These are phyloP conservation scores for Drosophila percnosoma DNA, from an alignment of 2,888 invertebrate species.

Conservation along the genomic window DNA sequence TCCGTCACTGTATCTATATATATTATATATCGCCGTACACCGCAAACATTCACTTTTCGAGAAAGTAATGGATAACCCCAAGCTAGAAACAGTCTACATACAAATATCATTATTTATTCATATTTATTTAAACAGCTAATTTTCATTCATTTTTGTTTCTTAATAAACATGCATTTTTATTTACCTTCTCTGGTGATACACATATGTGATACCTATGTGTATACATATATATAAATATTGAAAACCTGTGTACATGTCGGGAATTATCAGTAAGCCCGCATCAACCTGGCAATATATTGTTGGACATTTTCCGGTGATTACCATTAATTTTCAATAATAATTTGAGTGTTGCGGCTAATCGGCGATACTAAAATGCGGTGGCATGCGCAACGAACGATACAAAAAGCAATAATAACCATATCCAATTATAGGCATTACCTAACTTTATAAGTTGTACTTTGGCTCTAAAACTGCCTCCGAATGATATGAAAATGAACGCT, in stretches of 20 bases:
- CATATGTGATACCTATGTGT: too few relatives aligned
- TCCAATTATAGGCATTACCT: constrained; percentile 53
- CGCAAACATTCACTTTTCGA: not conserved
- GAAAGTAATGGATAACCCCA: not conserved
- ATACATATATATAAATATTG: not conserved
- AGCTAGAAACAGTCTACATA: not conserved
- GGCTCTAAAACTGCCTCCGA: constrained; percentile 40
- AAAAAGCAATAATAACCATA: constrained; percentile 42
- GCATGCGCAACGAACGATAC: constrained; percentile 69
- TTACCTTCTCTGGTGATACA: too few relatives aligned
- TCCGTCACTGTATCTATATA: too few relatives aligned
- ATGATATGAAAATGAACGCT: constrained; percentile 54
- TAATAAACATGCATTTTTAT: not conserved
- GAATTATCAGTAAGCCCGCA: constrained; percentile 39
- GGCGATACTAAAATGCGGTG: constrained; percentile 38
- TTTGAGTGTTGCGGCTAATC: constrained; percentile 54
- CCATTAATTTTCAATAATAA: constrained; percentile 69
- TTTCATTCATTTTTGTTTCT: not conserved
- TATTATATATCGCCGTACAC: not conserved
- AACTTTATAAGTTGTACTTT: constrained; percentile 38
- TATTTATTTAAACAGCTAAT: not conserved
- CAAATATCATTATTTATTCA: not conserved
- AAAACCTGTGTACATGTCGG: constrained; percentile 10
- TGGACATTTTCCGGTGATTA: constrained; percentile 77
- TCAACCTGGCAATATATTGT: constrained; percentile 6